Conservation (phyloP, 92 coral and sea anemone species). For the Plumapathes pennacea region DNA sequence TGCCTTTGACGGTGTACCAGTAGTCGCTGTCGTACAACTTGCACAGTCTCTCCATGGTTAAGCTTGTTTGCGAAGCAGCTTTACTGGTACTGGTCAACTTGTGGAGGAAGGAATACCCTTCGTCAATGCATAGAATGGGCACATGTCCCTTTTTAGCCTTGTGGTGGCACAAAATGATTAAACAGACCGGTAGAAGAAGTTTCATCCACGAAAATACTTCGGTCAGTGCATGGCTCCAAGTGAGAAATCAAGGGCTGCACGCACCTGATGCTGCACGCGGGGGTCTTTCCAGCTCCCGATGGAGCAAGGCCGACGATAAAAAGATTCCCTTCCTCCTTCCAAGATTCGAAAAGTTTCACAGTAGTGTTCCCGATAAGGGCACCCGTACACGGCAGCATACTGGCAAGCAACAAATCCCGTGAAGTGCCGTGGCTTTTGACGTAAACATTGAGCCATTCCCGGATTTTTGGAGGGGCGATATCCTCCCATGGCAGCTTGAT, state of each 20-base stretch:
- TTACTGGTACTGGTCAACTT: background rate
- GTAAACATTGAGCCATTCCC: conserved; percentile 17
- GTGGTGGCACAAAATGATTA: conserved; percentile 27
- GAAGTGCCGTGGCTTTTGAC: conserved; percentile 32
- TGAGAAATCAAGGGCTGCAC: conserved; percentile 29
- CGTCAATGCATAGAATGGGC: conserved; percentile 56
- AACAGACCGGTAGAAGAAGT: conserved; percentile 53
- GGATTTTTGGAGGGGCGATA: conserved; percentile 10
- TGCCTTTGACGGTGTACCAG: conserved; percentile 47
- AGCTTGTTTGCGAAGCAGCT: conserved; percentile 3
- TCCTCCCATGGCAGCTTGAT: conserved; percentile 26
- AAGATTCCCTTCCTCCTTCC: conserved; percentile 29
- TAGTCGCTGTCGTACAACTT: conserved; percentile 14
- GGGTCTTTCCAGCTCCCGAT: conserved; percentile 59
- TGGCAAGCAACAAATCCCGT: conserved; percentile 13
- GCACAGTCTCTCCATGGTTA: conserved; percentile 20
- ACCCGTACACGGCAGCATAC: conserved; percentile 11
- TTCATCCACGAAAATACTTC: conserved; percentile 40
- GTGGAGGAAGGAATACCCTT: conserved; percentile 11
- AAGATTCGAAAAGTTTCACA: conserved; percentile 38
- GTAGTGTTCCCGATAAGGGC: conserved; percentile 24
- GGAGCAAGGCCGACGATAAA: conserved; percentile 47
- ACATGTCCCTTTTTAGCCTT: conserved; percentile 6
- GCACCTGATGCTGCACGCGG: conserved; percentile 39
- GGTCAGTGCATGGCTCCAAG: conserved; percentile 30